Conservation (phyloP, 2,113 vertebrate genomes). For the Takifugu flavidus region DNA sequence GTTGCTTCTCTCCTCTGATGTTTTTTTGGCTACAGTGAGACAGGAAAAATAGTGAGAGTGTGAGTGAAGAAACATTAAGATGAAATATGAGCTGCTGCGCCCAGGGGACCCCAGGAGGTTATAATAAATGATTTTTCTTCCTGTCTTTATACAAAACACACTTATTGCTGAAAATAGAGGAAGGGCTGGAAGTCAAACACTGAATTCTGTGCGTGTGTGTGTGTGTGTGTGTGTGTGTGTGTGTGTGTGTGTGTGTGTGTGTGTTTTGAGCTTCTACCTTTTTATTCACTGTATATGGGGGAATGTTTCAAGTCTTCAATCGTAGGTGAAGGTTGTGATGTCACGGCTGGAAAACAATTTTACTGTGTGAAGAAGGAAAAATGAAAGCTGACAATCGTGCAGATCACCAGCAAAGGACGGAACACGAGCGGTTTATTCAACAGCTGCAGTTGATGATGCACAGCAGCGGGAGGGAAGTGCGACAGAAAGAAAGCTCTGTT, state of each 20-base stretch:
- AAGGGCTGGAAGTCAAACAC: conserved; percentile 39
- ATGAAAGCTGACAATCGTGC: too few species aligned
- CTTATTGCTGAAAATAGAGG: conserved; percentile 46
- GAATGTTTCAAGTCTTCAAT: too few species aligned
- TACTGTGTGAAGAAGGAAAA: too few species aligned
- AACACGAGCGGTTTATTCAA: neutral
- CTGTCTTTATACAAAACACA: conserved; percentile 59
- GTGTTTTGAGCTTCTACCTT: neutral
- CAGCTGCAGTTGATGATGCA: conserved; percentile 8
- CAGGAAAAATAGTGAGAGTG: conserved; percentile 27
- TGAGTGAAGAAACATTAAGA: conserved; percentile 60
- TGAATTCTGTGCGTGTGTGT: conserved; percentile 30
- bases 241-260: neutral
- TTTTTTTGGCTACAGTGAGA: conserved; percentile 35
- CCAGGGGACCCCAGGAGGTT: conserved; percentile 43
- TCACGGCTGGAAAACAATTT: too few species aligned
- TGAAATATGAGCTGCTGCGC: conserved; percentile 63
- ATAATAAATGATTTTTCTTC: conserved; percentile 63
- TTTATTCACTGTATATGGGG: too few species aligned
- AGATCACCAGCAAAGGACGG: too few species aligned
- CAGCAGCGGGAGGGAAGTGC: neutral
- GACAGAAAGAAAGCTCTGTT: neutral
- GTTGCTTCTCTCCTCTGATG: conserved; percentile 54
- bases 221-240: too few species aligned
- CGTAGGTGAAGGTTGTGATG: too few species aligned